Base-by-base conservation (phyloP, 2,888 invertebrate species). In the Thysanoteuthis rhombus region DNA sequence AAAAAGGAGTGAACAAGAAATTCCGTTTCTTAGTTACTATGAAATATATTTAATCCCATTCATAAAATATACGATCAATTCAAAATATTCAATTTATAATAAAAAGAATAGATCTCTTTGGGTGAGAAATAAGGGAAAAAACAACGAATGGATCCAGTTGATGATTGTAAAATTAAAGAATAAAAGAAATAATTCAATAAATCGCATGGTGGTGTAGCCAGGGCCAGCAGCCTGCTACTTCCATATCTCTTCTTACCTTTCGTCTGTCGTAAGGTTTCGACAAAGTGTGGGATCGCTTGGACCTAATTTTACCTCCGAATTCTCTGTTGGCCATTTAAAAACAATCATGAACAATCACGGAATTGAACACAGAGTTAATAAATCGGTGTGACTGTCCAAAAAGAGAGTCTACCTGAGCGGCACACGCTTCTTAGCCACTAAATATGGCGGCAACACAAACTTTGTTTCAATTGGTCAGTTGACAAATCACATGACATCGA, bases 301-400 rank as follows among this genome's bases (percentile, higher is more conserved):
- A 92, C 94, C 94, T 95, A 91, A 95, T 95, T 94, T 95, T 95
- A 91, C 95, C 95, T 93, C 94, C 94, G 90, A 95, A 95, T 94
- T 95, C 95, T 93, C 94, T 94, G 89, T 93, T 93, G 93, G 47
- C 93, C 93, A 93, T 93, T 93, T 93, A 47, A 47, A 93, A 58
- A 52, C 39, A 93, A 93, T 93, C 93, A 42, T 92, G 40, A 42
- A 92, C 92, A 45, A 92, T 92, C 45, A 92, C 92, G 40, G 36
- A 92, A 45, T 45, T 45, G 92, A 42, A 42, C 40, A 92, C 40
- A 8, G 45, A 12, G 32, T 92, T 5, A 92, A 92, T 92, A 42
- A 40, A 40, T 39, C 39, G n/a, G 32, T n/a, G 40, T 45, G 45
- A 45, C 92, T 92, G 32, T 32, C 40, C 38, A 40, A 92, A 42